A percentile compares a stretch with the other conserved stretches of the same genome.
Evolutionary conservation across 2,888 invertebrate species (phyloP).

Genomic region (Stenodera caucasica): DNA sequence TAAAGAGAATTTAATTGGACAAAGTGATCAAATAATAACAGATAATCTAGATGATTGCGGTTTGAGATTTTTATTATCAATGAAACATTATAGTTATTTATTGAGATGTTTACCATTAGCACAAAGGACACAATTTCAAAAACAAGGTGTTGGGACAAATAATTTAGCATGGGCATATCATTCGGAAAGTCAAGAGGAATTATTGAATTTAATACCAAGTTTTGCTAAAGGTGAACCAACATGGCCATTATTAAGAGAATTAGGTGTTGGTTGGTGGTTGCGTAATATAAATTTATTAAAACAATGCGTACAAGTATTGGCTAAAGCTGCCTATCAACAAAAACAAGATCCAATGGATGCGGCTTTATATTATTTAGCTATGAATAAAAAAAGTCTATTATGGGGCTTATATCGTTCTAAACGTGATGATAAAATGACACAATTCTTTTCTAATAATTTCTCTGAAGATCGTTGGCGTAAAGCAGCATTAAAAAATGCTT

Average conservation of each 20-base stretch:
- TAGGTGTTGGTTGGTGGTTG: slow-evolving; percentile 96
- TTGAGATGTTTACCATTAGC: slow-evolving; percentile 87
- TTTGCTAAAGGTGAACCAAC: slow-evolving; percentile 82
- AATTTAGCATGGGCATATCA: slow-evolving; percentile 99
- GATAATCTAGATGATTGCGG: slow-evolving; percentile 97
- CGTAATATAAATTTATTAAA: slow-evolving; percentile 80
- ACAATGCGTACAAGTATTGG: slow-evolving; percentile 87
- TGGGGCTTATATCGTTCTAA: slow-evolving; percentile 91
- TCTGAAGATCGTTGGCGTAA: slow-evolving; percentile 92
- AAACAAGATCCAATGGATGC: slow-evolving; percentile 97
- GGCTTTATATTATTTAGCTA: slow-evolving; percentile 94
- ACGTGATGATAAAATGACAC: slow-evolving; percentile 88
- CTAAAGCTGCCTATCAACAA: slow-evolving; percentile 89
- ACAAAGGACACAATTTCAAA: slow-evolving; percentile 83
- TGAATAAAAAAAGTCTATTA: slow-evolving; percentile 95
- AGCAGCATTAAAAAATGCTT: slow-evolving; percentile 97
- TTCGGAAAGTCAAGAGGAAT: slow-evolving; percentile 95
- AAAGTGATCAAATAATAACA: slow-evolving; percentile 62
- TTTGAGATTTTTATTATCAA: slow-evolving; percentile 90
- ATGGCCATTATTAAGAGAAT: slow-evolving; percentile 88
- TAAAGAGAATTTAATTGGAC: slow-evolving; percentile 66
- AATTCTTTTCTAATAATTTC: slow-evolving; percentile 96
- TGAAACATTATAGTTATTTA: slow-evolving; percentile 97
- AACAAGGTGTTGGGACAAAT: slow-evolving; percentile 83
- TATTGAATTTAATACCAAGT: slow-evolving; percentile 85